Evolutionary conservation across 2,888 invertebrate species (phyloP).

Genomic region (Diadromus collaris): DNA sequence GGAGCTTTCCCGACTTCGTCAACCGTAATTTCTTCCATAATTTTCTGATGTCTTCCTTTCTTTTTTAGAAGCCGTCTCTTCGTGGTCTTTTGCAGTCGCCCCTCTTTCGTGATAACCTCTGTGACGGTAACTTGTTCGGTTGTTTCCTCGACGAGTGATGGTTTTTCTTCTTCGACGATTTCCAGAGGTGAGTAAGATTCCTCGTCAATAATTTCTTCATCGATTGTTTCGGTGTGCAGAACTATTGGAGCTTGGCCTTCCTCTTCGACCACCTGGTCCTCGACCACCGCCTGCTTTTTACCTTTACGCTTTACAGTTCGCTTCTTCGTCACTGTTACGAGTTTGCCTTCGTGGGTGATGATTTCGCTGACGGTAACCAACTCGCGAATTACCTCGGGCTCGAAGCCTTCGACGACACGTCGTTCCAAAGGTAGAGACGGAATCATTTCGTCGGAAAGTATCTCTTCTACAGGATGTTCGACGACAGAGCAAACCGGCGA

Average conservation of each 20-base stretch:
- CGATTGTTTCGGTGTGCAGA: conserved; percentile 73
- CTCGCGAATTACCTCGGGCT: conserved; percentile 75
- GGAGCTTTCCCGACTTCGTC: conserved; percentile 79
- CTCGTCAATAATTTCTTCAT: conserved; percentile 72
- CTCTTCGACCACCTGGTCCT: conserved; percentile 66
- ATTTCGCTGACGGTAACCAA: conserved; percentile 73
- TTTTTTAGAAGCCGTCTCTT: conserved; percentile 71
- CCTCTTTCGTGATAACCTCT: conserved; percentile 64
- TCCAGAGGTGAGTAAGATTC: conserved; percentile 72
- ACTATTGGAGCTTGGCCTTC: conserved; percentile 75
- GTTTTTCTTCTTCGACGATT: conserved; percentile 73
- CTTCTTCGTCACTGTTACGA: conserved; percentile 70
- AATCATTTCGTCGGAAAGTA: conserved; percentile 64
- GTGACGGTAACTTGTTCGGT: conserved; percentile 60
- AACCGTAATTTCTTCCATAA: conserved; percentile 63
- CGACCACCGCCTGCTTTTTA: conserved; percentile 63
- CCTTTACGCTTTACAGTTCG: conserved; percentile 61
- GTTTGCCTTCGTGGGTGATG: conserved; percentile 73
- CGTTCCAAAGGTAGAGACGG: conserved; percentile 30
- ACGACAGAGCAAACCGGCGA: conserved; percentile 66
- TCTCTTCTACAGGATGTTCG: conserved; percentile 63
- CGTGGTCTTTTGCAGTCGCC: conserved; percentile 69
- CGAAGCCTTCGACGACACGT: conserved; percentile 51
- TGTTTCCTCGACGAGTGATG: conserved; percentile 73
- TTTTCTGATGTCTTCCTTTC: conserved; percentile 72